Conservation (phyloP, 2,113 vertebrate species). For the Phasianus colchicus region DNA sequence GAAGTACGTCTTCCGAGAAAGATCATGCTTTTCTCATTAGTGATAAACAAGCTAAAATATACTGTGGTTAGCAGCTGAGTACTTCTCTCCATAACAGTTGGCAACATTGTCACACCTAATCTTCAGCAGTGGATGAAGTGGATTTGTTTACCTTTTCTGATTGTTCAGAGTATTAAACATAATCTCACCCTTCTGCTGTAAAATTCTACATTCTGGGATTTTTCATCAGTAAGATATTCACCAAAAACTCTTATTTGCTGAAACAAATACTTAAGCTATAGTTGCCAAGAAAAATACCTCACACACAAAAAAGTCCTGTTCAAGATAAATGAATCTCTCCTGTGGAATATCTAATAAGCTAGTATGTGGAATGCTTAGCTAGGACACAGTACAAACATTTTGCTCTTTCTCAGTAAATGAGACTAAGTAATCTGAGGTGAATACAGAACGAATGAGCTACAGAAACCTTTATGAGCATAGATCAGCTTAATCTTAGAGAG, state of each 20-base stretch:
- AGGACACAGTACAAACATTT: not conserved
- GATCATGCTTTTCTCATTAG: not conserved
- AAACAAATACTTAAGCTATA: not conserved
- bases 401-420: not conserved
- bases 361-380: not conserved
- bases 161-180: not conserved
- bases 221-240: slow-evolving; percentile 2
- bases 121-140: not conserved
- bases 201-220: slow-evolving; percentile 44
- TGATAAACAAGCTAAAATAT: not conserved
- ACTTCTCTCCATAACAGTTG: not conserved
- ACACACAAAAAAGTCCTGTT: not conserved
- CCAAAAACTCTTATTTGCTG: not conserved
- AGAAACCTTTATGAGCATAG: not conserved
- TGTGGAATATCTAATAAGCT: not conserved
- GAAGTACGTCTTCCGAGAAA: not conserved
- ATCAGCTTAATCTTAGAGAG: not conserved
- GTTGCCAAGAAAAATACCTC: not conserved
- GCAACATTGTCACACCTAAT: slow-evolving; percentile 5
- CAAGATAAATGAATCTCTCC: not conserved
- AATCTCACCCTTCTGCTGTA: not conserved
- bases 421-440: not conserved
- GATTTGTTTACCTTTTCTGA: slow-evolving; percentile 26
- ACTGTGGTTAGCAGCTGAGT: not conserved
- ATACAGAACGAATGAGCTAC: not conserved